These are phyloP conservation scores for Drosophila santomea DNA, from an alignment of 1,140 invertebrate species.

Conservation along the genomic window DNA sequence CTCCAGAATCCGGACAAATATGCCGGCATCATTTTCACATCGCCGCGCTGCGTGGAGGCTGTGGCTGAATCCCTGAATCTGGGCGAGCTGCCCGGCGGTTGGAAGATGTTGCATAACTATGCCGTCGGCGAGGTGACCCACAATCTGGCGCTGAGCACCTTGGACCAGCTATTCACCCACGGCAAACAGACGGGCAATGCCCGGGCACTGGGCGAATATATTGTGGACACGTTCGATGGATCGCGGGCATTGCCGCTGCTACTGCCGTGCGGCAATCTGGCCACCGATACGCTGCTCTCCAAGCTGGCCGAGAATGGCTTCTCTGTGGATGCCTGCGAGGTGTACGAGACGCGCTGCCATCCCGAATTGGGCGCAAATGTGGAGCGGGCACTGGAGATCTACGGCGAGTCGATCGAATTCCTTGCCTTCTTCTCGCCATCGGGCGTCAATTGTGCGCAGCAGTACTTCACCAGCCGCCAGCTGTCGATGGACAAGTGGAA, in stretches of 20 bases:
- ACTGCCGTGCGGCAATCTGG: constrained; percentile 86
- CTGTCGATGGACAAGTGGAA: constrained; percentile 68
- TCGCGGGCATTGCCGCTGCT: constrained; percentile 83
- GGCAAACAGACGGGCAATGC: constrained; percentile 86
- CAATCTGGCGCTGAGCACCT: constrained; percentile 83
- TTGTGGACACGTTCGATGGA: constrained; percentile 85
- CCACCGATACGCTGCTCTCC: constrained; percentile 85
- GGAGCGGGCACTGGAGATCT: constrained; percentile 80
- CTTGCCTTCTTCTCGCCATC: constrained; percentile 87
- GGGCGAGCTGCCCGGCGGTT: constrained; percentile 84
- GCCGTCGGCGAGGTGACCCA: constrained; percentile 86
- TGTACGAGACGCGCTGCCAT: constrained; percentile 85
- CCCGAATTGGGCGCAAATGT: constrained; percentile 85
- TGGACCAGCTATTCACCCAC: constrained; percentile 85
- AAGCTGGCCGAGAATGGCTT: constrained; percentile 84
- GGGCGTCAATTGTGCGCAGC: constrained; percentile 79
- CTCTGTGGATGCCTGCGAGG: constrained; percentile 85
- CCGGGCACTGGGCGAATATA: constrained; percentile 85
- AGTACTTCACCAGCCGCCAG: constrained; percentile 67
- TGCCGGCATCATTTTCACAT: constrained; percentile 86
- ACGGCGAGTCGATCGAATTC: constrained; percentile 83
- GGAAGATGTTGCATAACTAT: constrained; percentile 86
- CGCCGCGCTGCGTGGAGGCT: constrained; percentile 86
- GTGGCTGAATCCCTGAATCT: constrained; percentile 84
- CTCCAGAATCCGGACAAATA: constrained; percentile 84